phyloP scores from a whole-genome alignment of 2,888 invertebrate species.

The Spialia ferax region DNA sequence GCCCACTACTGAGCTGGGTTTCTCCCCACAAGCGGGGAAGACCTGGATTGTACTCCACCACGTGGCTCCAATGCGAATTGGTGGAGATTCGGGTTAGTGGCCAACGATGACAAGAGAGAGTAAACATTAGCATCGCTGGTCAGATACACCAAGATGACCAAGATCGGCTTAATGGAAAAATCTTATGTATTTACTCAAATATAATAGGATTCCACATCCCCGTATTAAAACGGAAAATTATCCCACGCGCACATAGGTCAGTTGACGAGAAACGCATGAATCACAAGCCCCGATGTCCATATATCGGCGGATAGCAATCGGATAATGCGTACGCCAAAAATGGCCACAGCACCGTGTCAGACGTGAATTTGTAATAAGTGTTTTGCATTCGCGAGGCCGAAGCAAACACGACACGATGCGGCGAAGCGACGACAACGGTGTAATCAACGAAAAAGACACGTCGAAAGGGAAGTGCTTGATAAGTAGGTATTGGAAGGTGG shows the following conservation, averaged over 20 bases:
- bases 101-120: too few relatives aligned
- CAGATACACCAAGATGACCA: too few relatives aligned
- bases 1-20: too few relatives aligned
- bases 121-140: too few relatives aligned
- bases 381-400: conserved; percentile 60
- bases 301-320: conserved; percentile 8
- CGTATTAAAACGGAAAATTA: conserved; percentile 11
- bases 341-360: conserved; percentile 48
- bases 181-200: too few relatives aligned
- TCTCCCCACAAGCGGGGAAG: too few relatives aligned
- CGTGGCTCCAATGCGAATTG: too few relatives aligned
- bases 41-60: too few relatives aligned
- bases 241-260: conserved; percentile 21
- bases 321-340: conserved; percentile 44
- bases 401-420: conserved; percentile 31
- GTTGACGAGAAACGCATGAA: conserved; percentile 25
- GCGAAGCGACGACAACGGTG: neutral
- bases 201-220: neutral
- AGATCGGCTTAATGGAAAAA: too few relatives aligned
- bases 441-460: neutral
- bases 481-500: too few relatives aligned
- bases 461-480: neutral
- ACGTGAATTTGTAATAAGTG: conserved; percentile 57
- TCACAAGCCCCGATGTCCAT: conserved; percentile 21
- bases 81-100: too few relatives aligned